Conservation (phyloP, 2,113 vertebrate species). For the Embiotoca jacksoni region DNA sequence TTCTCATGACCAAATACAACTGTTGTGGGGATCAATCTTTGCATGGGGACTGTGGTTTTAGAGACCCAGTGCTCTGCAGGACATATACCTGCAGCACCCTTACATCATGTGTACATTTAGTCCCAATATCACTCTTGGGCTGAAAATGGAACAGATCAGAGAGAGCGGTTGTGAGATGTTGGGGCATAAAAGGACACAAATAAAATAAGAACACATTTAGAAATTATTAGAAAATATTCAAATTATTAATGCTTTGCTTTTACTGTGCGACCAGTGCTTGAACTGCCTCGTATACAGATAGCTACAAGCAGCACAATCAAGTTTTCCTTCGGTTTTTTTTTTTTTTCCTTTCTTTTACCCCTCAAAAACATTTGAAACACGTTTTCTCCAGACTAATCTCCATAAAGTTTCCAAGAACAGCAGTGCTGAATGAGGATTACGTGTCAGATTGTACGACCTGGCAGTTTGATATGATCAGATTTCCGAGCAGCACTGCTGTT, state of each 20-base stretch:
- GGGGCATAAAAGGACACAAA: slow-evolving; percentile 39
- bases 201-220: slow-evolving; percentile 47
- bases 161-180: slow-evolving; percentile 8
- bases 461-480: slow-evolving; percentile 62
- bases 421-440: slow-evolving; percentile 36
- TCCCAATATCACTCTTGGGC: slow-evolving; percentile 18
- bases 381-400: slow-evolving; percentile 30
- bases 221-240: slow-evolving; percentile 52
- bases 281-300: slow-evolving; percentile 40
- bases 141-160: slow-evolving; percentile 20
- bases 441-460: slow-evolving; percentile 42
- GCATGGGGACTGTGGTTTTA: slow-evolving; percentile 2
- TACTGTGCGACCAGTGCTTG: slow-evolving; percentile 29
- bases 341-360: background rate
- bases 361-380: slow-evolving; percentile 47
- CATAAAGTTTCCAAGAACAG: slow-evolving; percentile 56
- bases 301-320: slow-evolving; percentile 45
- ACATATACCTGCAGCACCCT: slow-evolving; percentile 18
- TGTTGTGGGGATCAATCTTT: background rate
- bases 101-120: slow-evolving; percentile 12
- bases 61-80: background rate
- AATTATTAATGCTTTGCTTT: slow-evolving; percentile 39
- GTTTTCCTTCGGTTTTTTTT: slow-evolving; percentile 7
- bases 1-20: slow-evolving; percentile 33
- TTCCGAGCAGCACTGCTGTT: slow-evolving; percentile 58